A percentile compares a stretch with the other conserved stretches of the same genome.
These are phyloP conservation scores for Mirza zaza DNA, from an alignment of 2,113 vertebrate genomes.

Conservation along the genomic window DNA sequence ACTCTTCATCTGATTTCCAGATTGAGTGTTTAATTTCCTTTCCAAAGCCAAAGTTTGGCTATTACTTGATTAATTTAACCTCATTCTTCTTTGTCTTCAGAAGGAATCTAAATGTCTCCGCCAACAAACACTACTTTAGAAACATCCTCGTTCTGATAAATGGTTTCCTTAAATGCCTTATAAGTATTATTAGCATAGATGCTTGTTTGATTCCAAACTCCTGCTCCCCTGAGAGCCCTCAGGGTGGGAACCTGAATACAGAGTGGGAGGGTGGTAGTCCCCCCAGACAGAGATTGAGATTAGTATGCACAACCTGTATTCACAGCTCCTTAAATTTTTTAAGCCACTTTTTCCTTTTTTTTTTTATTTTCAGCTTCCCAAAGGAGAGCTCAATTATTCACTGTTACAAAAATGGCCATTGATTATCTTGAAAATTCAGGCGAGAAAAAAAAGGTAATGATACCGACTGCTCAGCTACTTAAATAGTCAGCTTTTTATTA, in stretches of 20 bases:
- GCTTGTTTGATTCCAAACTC: constrained; percentile 29
- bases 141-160: constrained; percentile 68
- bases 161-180: constrained; percentile 51
- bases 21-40: constrained; percentile 44
- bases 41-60: constrained; percentile 53
- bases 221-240: neutral
- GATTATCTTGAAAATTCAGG: constrained; percentile 67
- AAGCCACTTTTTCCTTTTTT: neutral
- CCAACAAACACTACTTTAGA: constrained; percentile 66
- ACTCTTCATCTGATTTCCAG: constrained; percentile 8
- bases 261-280: rapidly evolving
- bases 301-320: constrained; percentile 4
- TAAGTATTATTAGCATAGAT: constrained; percentile 47
- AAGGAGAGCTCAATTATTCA: constrained; percentile 39
- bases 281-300: neutral
- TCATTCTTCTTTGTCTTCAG: constrained; percentile 67
- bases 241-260: neutral
- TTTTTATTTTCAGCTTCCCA: constrained; percentile 38
- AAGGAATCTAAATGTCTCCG: constrained; percentile 63
- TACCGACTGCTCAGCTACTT: constrained; percentile 55
- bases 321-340: constrained; percentile 46
- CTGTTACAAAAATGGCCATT: constrained; percentile 65
- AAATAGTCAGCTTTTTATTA: constrained; percentile 58
- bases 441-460: constrained; percentile 19
- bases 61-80: constrained; percentile 68